Conservation (phyloP, 2,888 invertebrate genomes). For the Azorinus chamasolen region DNA sequence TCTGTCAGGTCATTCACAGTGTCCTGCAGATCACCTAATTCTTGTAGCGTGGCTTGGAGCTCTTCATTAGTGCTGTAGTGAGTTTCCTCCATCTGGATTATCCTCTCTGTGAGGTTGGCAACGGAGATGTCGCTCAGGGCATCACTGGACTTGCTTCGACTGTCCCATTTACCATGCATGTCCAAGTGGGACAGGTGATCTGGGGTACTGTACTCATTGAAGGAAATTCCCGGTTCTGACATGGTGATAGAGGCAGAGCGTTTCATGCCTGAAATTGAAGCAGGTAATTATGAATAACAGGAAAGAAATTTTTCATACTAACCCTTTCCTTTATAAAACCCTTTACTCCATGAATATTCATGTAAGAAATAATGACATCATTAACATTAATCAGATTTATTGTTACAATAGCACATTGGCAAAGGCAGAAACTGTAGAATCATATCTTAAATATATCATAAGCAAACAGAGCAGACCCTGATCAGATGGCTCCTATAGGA, state of each 20-base stretch:
- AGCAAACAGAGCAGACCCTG: too few relatives aligned
- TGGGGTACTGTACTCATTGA: constrained; percentile 80
- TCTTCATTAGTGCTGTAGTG: constrained; percentile 89
- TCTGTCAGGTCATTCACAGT: constrained; percentile 95
- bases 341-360: too few relatives aligned
- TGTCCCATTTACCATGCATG: constrained; percentile 91
- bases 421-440: too few relatives aligned
- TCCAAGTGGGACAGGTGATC: constrained; percentile 74
- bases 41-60: constrained; percentile 95
- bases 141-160: constrained; percentile 92
- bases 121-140: constrained; percentile 93
- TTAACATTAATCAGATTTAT: too few relatives aligned
- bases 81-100: constrained; percentile 96
- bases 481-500: too few relatives aligned
- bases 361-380: too few relatives aligned
- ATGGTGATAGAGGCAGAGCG: constrained; percentile 74
- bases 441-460: too few relatives aligned
- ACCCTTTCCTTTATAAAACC: too few relatives aligned
- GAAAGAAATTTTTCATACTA: too few relatives aligned
- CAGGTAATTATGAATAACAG: too few relatives aligned
- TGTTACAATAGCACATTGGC: too few relatives aligned
- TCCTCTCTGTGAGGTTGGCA: constrained; percentile 96
- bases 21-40: constrained; percentile 95
- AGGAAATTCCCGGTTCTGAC: constrained; percentile 80
- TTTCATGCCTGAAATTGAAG: constrained; percentile 54